Conservation (phyloP, 2,888 invertebrate species). For the Acleris literana region DNA sequence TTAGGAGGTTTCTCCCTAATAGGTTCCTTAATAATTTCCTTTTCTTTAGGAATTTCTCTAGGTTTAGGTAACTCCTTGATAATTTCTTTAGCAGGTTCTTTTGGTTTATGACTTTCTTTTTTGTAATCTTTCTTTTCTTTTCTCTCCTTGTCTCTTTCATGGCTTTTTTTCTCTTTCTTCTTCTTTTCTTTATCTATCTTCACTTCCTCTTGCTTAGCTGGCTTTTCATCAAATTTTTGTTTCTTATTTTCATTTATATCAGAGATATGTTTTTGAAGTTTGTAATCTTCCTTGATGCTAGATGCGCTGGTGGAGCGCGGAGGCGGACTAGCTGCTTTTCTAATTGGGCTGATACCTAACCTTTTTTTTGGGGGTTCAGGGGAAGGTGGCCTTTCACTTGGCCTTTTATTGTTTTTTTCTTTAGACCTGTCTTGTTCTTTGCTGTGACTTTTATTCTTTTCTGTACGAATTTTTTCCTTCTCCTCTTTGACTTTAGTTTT, state of each 20-base stretch:
- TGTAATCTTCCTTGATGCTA: slow-evolving; percentile 75
- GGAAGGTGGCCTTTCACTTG: slow-evolving; percentile 69
- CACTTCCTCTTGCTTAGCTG: slow-evolving; percentile 76
- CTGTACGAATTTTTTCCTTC: slow-evolving; percentile 75
- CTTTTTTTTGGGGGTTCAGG: slow-evolving; percentile 71
- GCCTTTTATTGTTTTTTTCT: slow-evolving; percentile 80
- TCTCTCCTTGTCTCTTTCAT: slow-evolving; percentile 85
- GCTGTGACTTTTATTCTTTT: slow-evolving; percentile 78
- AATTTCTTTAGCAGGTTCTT: slow-evolving; percentile 73
- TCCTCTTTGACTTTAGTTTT: slow-evolving; percentile 78
- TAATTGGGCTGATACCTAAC: slow-evolving; percentile 61
- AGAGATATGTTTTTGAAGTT: slow-evolving; percentile 59
- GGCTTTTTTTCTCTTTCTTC: slow-evolving; percentile 86
- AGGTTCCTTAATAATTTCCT: slow-evolving; percentile 63
- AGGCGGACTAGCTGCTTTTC: slow-evolving; percentile 65
- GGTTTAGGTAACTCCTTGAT: slow-evolving; percentile 38
- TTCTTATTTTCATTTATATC: slow-evolving; percentile 67
- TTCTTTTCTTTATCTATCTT: slow-evolving; percentile 82
- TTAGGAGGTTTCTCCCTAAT: slow-evolving; percentile 69
- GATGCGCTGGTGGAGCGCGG: slow-evolving; percentile 72
- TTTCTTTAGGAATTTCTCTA: slow-evolving; percentile 66
- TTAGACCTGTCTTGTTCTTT: slow-evolving; percentile 83
- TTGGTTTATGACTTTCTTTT: slow-evolving; percentile 80
- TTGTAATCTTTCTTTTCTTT: slow-evolving; percentile 83
- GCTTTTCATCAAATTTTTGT: slow-evolving; percentile 75